Evolutionary conservation across 2,113 vertebrate species (phyloP).

Genomic region (Genyomyrus donnyi): DNA sequence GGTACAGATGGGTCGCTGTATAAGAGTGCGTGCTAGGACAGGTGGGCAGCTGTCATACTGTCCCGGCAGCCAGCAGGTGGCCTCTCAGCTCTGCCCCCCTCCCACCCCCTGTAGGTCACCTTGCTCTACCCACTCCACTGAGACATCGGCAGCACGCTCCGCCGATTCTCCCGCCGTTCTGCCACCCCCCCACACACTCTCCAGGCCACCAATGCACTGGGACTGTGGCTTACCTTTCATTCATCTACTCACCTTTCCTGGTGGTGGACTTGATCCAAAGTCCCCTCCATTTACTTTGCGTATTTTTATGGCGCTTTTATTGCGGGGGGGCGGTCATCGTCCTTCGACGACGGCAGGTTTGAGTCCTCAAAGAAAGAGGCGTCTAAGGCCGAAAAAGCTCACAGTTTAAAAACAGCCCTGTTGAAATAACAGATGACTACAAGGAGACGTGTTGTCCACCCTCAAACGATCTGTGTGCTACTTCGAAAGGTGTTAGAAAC

Average conservation of each 20-base stretch:
- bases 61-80: constrained; percentile 59
- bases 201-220: background rate
- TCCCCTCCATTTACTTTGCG: background rate
- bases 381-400: background rate
- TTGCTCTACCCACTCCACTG: constrained; percentile 46
- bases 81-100: constrained; percentile 41
- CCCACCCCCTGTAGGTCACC: constrained; percentile 52
- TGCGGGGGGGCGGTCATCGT: background rate
- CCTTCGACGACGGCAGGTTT: background rate
- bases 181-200: background rate
- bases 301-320: background rate
- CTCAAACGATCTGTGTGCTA: background rate
- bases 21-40: constrained; percentile 56
- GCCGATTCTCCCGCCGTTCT: background rate
- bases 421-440: background rate
- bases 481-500: background rate
- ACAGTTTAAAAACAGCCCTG: background rate
- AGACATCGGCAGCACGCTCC: background rate
- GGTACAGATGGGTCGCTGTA: constrained; percentile 49
- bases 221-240: background rate
- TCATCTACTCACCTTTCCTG: background rate
- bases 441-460: background rate
- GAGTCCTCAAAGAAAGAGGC: background rate
- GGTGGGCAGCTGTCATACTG: constrained; percentile 68
- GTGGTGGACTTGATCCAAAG: background rate